phyloP scores from a whole-genome alignment of 2,888 invertebrate species.

The Drosophila kuntzei region DNA sequence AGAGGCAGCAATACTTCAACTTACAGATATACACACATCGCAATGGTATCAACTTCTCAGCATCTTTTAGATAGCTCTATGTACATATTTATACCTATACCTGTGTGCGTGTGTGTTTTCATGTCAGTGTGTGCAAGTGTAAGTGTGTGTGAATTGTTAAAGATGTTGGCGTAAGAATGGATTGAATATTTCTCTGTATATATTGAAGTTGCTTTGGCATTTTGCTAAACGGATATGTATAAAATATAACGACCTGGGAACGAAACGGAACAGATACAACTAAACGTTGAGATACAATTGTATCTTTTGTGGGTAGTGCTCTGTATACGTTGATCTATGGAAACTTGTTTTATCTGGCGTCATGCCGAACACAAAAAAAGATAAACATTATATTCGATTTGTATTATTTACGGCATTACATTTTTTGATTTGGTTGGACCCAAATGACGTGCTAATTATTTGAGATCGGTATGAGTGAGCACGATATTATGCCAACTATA shows the following conservation, averaged over 20 bases:
- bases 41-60: conserved; percentile 70
- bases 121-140: conserved; percentile 8
- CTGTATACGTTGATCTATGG: conserved; percentile 11
- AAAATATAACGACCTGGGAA: conserved; percentile 60
- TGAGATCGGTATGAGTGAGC: conserved; percentile 7
- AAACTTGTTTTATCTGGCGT: conserved; percentile 66
- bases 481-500: conserved; percentile 7
- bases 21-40: conserved; percentile 70
- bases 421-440: conserved; percentile 25
- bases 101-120: conserved; percentile 8
- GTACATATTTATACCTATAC: conserved; percentile 24
- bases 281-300: conserved; percentile 18
- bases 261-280: conserved; percentile 29
- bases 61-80: conserved; percentile 69
- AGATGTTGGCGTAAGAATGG: conserved; percentile 61
- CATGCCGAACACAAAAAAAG: conserved; percentile 17
- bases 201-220: conserved; percentile 56
- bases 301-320: conserved; percentile 29
- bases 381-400: conserved; percentile 3
- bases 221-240: conserved; percentile 58
- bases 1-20: conserved; percentile 67
- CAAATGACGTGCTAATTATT: conserved; percentile 46
- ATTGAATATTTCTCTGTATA: conserved; percentile 33
- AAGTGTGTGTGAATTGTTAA: conserved; percentile 31
- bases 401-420: not conserved